These are phyloP conservation scores for Melanotaenia pygmaea DNA, from an alignment of 2,797 vertebrate genomes.

Conservation along the genomic window DNA sequence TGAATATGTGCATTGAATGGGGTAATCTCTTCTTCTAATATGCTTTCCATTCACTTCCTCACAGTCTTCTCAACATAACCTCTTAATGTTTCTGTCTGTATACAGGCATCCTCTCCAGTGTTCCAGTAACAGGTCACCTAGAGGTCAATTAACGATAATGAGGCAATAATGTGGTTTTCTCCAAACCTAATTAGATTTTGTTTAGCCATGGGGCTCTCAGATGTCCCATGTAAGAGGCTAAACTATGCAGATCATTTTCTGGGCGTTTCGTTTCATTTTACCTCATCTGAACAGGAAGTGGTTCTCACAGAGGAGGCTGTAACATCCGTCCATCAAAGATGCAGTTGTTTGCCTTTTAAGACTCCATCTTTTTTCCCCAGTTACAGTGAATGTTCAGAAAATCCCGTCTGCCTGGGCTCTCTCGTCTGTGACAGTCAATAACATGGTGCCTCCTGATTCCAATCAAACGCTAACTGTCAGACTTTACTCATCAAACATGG, in stretches of 20 bases:
- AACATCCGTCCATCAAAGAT: conserved; percentile 40
- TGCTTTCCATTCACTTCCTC: conserved; percentile 44
- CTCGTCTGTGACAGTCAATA: conserved; percentile 36
- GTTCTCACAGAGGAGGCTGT: conserved; percentile 37
- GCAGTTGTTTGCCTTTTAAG: conserved; percentile 52
- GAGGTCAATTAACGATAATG: conserved; percentile 86
- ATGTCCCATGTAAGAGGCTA: conserved; percentile 73
- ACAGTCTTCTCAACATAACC: conserved; percentile 61
- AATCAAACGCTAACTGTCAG: conserved; percentile 22
- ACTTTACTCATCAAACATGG: not conserved
- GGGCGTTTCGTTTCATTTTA: conserved; percentile 63
- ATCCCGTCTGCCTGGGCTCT: conserved; percentile 30
- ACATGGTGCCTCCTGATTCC: conserved; percentile 29
- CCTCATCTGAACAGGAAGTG: conserved; percentile 45
- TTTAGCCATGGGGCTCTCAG: conserved; percentile 77
- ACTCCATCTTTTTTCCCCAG: conserved; percentile 31
- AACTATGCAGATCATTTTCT: conserved; percentile 77
- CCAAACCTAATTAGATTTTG: conserved; percentile 79
- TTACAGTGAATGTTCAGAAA: conserved; percentile 38
- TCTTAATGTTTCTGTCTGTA: conserved; percentile 78
- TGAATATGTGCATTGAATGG: conserved; percentile 42
- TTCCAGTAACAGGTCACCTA: conserved; percentile 84
- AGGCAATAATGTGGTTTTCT: conserved; percentile 82
- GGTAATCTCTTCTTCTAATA: conserved; percentile 39
- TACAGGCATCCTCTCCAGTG: conserved; percentile 75